Base-by-base conservation (phyloP, 2,113 vertebrate species). In the Cynocephalus volans region DNA sequence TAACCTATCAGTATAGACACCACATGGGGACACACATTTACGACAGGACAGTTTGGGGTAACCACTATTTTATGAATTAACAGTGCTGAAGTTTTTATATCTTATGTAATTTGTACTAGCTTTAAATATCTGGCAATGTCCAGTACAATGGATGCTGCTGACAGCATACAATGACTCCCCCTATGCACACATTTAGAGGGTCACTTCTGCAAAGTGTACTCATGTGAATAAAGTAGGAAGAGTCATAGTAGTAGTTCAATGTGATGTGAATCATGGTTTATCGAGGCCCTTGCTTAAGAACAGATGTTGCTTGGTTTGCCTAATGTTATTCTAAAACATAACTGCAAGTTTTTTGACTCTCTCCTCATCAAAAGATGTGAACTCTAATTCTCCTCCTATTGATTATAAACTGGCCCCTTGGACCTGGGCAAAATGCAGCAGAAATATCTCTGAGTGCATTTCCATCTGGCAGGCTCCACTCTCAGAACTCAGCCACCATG, bases 51-150 rank as follows among this genome's bases (percentile, higher is more conserved):
- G 14, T 1, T 81, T 93, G 60, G 26, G 23, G 52, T 75, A 75
- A 56, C 50, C 45, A 80, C 23, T 93, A 23, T 56, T 84, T 23
- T n/a, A 45, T 76, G 23, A 76, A 76, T 65, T 75, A 9, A 56
- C 70, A 21, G 3, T 88, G 12, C 23, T 84, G 41, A 41, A 10
- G 1, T 88, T 56, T 96, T 58, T 75, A 31, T 65, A 8, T 31
- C 65, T 86, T n/a, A 23, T 86, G 23, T 70, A 36, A 9, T 86
- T 93, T 88, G 19, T 67, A 80, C 56, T 72, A 36, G 8, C 87
- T 96, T 92, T 85, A 82, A 92, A 76, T 85, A 76, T 86, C 33
- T 76, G 60, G 31, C 64, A 81, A 72, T 48, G 60, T 82, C 52
- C 11, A 36, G 13, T 86, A 81, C 54, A 72, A 5, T 82, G 31